A percentile compares a stretch with the other conserved stretches of the same genome.
phyloP scores from a whole-genome alignment of 2,797 vertebrate genomes.

The Scleropages formosus region DNA sequence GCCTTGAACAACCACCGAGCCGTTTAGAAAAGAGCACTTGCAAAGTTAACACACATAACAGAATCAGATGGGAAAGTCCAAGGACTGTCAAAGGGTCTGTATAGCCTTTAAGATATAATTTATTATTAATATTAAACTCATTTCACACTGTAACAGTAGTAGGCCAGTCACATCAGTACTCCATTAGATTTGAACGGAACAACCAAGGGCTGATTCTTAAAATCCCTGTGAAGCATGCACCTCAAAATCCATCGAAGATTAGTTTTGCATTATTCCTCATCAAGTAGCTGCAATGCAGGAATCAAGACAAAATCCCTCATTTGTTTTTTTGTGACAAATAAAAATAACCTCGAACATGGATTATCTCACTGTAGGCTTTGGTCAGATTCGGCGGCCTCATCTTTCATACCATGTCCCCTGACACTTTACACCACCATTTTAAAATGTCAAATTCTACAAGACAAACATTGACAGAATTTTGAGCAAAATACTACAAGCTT shows the following conservation, averaged over 20 bases:
- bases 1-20: no score
- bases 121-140: background rate
- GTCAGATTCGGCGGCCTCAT: background rate
- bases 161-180: background rate
- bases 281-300: background rate
- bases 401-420: background rate
- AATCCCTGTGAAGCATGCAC: background rate
- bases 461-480: background rate
- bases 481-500: background rate
- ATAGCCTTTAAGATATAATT: background rate
- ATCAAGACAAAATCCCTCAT: slow-evolving; percentile 1
- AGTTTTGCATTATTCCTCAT: background rate
- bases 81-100: no score
- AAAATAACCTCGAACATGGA: no score
- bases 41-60: no score
- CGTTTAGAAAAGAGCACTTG: no score
- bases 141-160: background rate
- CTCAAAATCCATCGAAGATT: background rate
- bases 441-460: background rate
- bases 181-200: background rate
- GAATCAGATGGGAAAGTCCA: background rate
- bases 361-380: no score
- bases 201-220: background rate
- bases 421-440: background rate
- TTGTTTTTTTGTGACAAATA: background rate